These are phyloP conservation scores for Oryzias dopingdopingensis DNA, from an alignment of 2,797 vertebrate genomes.

Conservation along the genomic window DNA sequence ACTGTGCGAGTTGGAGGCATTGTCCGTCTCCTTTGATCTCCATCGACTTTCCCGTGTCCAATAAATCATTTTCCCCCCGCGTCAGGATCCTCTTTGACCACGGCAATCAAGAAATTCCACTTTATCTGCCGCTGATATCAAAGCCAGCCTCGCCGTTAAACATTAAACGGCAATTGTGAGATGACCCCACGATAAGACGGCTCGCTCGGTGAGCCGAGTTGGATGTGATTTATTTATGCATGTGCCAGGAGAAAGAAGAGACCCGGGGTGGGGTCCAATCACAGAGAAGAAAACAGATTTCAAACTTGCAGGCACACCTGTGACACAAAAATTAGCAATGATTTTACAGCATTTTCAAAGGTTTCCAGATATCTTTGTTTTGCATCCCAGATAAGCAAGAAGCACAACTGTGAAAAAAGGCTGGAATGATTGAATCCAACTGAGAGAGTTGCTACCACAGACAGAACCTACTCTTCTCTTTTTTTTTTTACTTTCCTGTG, in stretches of 20 bases:
- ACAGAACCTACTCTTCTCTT: too few species aligned
- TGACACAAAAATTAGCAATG: conserved; percentile 14
- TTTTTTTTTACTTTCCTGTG: too few species aligned
- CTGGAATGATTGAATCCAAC: neutral
- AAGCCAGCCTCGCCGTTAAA: conserved; percentile 52
- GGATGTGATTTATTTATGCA: conserved; percentile 44
- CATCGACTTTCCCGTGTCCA: conserved; percentile 52
- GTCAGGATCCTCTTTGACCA: conserved; percentile 56
- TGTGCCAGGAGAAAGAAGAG: neutral
- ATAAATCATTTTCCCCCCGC: conserved; percentile 71
- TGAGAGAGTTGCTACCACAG: neutral
- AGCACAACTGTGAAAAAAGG: conserved; percentile 4
- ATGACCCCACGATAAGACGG: conserved; percentile 50
- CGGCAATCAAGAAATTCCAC: conserved; percentile 62
- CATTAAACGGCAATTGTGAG: conserved; percentile 62
- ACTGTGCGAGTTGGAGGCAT: conserved; percentile 32
- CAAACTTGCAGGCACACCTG: conserved; percentile 30
- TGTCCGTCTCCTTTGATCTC: conserved; percentile 64
- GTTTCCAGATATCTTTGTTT: conserved; percentile 7
- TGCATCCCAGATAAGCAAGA: neutral
- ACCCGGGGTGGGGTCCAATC: conserved; percentile 20
- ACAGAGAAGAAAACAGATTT: conserved; percentile 35
- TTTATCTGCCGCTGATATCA: conserved; percentile 61
- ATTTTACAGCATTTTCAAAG: conserved; percentile 27
- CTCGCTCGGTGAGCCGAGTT: conserved; percentile 15